Conservation (phyloP, 2,888 invertebrate genomes). For the Drymonia ruficornis region DNA sequence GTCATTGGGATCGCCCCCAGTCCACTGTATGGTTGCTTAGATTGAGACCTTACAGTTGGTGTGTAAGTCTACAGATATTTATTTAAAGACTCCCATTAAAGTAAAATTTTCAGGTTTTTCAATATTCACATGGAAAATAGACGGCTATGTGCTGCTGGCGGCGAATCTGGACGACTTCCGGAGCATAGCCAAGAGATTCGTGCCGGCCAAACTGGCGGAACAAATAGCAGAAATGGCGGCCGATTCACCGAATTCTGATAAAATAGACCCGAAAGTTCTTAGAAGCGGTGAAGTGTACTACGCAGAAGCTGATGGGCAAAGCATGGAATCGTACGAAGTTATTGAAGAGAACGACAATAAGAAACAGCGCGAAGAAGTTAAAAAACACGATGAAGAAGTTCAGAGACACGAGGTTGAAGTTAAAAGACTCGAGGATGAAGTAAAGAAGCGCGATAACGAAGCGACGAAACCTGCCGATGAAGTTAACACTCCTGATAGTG, state of each 20-base stretch:
- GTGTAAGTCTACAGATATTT: too few species aligned
- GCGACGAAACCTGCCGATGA: too few species aligned
- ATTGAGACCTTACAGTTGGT: too few species aligned
- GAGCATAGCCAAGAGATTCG: constrained; percentile 46
- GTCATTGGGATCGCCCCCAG: too few species aligned
- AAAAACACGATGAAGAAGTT: too few species aligned
- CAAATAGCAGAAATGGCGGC: constrained; percentile 41
- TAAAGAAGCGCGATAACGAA: too few species aligned
- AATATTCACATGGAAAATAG: not conserved
- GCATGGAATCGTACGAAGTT: not conserved
- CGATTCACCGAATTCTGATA: constrained; percentile 5
- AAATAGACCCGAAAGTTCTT: not conserved
- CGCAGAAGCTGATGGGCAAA: not conserved
- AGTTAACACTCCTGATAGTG: too few species aligned
- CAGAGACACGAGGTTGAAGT: too few species aligned
- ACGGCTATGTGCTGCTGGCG: constrained; percentile 41
- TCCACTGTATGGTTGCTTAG: too few species aligned
- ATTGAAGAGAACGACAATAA: not conserved
- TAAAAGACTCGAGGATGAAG: too few species aligned
- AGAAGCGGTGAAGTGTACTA: not conserved
- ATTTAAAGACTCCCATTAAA: not conserved
- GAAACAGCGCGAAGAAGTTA: too few species aligned
- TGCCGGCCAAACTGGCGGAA: constrained; percentile 44
- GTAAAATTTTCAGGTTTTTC: not conserved
- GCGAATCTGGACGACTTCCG: constrained; percentile 53